Percentiles rank a stretch among this genome's conserved stretches.
Evolutionary conservation across 2,888 invertebrate genomes (phyloP).

Genomic region (Campopleginae sp.): DNA sequence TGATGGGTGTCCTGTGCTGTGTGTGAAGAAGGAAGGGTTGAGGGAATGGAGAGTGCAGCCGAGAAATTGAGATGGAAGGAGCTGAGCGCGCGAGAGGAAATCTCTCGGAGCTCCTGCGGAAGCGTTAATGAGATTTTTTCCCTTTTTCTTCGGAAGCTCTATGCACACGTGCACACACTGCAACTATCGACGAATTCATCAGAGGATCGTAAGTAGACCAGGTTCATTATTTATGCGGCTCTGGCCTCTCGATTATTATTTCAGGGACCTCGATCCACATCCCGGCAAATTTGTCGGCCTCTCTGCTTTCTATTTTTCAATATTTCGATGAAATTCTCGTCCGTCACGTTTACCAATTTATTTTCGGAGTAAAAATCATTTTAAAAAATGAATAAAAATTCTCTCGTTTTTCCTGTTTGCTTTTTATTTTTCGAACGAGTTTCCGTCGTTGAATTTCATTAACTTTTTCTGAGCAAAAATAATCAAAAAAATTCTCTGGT

Average conservation of each 20-base stretch:
- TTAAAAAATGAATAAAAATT: too few species aligned
- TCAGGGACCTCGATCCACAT: constrained; percentile 13
- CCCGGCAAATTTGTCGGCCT: background rate
- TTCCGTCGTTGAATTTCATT: too few species aligned
- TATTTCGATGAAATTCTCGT: too few species aligned
- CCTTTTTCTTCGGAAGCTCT: background rate
- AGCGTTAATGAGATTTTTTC: constrained; percentile 54
- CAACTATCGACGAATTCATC: constrained; percentile 15
- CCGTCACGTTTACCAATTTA: too few species aligned
- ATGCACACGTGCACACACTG: background rate
- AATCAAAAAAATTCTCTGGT: too few species aligned
- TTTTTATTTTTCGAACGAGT: too few species aligned
- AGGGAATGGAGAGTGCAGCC: too few species aligned
- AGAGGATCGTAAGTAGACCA: constrained; percentile 24
- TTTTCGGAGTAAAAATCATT: too few species aligned
- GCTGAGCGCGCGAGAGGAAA: constrained; percentile 16
- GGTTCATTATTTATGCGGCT: constrained; percentile 1
- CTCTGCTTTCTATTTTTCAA: background rate
- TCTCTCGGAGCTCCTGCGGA: constrained; percentile 37
- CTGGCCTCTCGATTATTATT: background rate
- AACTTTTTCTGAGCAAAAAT: too few species aligned
- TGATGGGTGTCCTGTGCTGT: background rate
- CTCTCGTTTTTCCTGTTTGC: too few species aligned
- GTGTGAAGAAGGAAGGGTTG: too few species aligned
- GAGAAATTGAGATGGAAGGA: constrained; percentile 32